Conservation (phyloP, 2,888 invertebrate genomes). For the Acleris laterana region DNA sequence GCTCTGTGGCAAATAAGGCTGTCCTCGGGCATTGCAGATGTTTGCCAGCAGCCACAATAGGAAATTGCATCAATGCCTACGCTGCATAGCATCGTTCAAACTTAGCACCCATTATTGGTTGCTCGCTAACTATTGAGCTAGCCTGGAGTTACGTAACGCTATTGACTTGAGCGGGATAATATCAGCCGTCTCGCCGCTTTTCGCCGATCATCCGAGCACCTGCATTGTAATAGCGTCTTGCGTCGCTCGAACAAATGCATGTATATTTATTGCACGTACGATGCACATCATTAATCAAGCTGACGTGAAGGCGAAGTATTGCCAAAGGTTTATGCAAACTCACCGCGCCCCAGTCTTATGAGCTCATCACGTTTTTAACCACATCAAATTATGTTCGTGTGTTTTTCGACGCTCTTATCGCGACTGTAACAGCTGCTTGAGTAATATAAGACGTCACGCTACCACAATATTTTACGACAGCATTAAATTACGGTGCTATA, state of each 20-base stretch:
- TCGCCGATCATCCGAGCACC: constrained; percentile 21
- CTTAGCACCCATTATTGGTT: constrained; percentile 33
- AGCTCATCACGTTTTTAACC: constrained; percentile 70
- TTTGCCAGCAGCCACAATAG: constrained; percentile 25
- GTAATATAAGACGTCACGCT: constrained; percentile 55
- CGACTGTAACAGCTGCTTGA: constrained; percentile 60
- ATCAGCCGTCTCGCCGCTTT: constrained; percentile 3
- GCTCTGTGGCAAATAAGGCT: constrained; percentile 62
- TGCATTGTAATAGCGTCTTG: constrained; percentile 52
- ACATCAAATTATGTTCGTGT: constrained; percentile 65
- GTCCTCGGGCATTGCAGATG: constrained; percentile 46
- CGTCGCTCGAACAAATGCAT: constrained; percentile 48
- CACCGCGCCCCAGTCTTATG: constrained; percentile 54
- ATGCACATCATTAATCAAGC: constrained; percentile 66
- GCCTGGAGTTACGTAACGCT: constrained; percentile 22
- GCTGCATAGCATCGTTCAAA: constrained; percentile 19
- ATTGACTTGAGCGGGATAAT: constrained; percentile 14
- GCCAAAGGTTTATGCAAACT: constrained; percentile 67
- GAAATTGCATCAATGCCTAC: constrained; percentile 48
- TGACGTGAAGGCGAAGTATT: constrained; percentile 64
- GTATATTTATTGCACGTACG: constrained; percentile 32
- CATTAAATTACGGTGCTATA: constrained; percentile 62
- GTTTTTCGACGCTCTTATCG: constrained; percentile 26
- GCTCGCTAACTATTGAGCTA: constrained; percentile 30
- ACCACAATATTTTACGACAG: constrained; percentile 67